Evolutionary conservation across 2,797 vertebrate species (phyloP).

Genomic region (Lepus townsendii): DNA sequence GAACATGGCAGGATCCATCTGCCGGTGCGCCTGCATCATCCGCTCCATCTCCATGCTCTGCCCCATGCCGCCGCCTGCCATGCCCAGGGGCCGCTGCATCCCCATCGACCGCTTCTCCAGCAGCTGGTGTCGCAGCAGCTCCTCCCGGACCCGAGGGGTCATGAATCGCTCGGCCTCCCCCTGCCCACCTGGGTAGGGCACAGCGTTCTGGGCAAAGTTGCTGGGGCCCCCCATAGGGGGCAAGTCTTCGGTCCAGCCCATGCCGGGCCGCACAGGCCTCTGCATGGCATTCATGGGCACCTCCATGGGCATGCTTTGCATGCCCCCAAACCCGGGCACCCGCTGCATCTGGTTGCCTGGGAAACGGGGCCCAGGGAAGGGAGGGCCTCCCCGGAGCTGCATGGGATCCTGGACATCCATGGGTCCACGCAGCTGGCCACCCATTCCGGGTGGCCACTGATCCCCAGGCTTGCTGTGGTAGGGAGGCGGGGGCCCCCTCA

Average conservation of each 20-base stretch:
- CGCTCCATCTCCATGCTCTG: constrained; percentile 94
- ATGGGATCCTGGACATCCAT: constrained; percentile 92
- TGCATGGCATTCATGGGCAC: constrained; percentile 92
- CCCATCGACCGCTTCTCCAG: constrained; percentile 95
- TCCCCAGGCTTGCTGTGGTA: constrained; percentile 98
- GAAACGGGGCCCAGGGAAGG: constrained; percentile 93
- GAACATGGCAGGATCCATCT: constrained; percentile 90
- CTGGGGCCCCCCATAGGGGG: constrained; percentile 93
- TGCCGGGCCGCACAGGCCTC: constrained; percentile 91
- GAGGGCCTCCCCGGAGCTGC: constrained; percentile 91
- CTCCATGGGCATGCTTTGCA: constrained; percentile 93
- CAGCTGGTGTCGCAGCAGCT: constrained; percentile 94
- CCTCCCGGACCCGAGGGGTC: constrained; percentile 92
- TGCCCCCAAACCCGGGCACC: constrained; percentile 90
- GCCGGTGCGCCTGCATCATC: constrained; percentile 93
- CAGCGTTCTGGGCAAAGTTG: constrained; percentile 91
- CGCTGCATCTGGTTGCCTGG: constrained; percentile 93
- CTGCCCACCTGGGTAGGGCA: constrained; percentile 93
- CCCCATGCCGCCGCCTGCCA: constrained; percentile 84
- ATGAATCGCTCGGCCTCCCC: constrained; percentile 94
- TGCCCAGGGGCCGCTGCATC: constrained; percentile 91
- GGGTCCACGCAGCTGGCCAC: constrained; percentile 91
- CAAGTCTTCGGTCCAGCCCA: constrained; percentile 96
- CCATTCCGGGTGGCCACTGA: constrained; percentile 90
- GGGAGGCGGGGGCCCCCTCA: constrained; percentile 96